These are phyloP conservation scores for Drosophila acutilabella DNA, from an alignment of 2,888 invertebrate species.

Conservation along the genomic window DNA sequence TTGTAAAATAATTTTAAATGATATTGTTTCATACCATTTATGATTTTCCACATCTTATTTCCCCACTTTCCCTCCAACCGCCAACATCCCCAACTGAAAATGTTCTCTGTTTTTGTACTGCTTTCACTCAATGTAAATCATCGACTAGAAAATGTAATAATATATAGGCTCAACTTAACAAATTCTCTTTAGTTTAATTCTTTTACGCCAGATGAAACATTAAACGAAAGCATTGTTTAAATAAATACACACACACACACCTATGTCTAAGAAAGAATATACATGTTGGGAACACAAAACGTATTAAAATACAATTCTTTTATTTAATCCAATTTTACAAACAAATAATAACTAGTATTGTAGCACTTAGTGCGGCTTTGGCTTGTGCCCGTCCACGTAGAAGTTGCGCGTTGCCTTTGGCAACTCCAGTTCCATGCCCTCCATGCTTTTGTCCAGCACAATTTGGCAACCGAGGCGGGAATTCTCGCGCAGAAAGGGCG, in stretches of 20 bases:
- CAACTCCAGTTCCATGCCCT: conserved; percentile 92
- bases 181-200: conserved; percentile 73
- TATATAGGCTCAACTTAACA: conserved; percentile 73
- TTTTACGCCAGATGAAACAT: conserved; percentile 46
- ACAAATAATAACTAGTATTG: conserved; percentile 27
- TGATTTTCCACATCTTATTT: conserved; percentile 25
- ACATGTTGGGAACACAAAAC: conserved; percentile 63
- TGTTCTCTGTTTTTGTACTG: conserved; percentile 45
- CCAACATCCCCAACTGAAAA: conserved; percentile 12
- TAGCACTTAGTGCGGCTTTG: conserved; percentile 92
- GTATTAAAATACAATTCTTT: conserved; percentile 35
- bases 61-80: conserved; percentile 16
- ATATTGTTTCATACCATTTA: conserved; percentile 53
- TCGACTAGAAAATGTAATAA: conserved; percentile 70
- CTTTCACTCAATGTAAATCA: conserved; percentile 50
- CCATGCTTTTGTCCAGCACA: conserved; percentile 92
- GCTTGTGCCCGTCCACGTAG: conserved; percentile 98
- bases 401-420: conserved; percentile 97
- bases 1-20: conserved; percentile 72
- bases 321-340: conserved; percentile 28
- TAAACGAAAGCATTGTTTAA: conserved; percentile 65
- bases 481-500: conserved; percentile 97
- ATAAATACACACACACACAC: conserved; percentile 23
- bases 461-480: conserved; percentile 98
- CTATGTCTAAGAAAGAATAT: conserved; percentile 45